A percentile compares a stretch with the other conserved stretches of the same genome.
Conservation (phyloP, 2,113 vertebrate genomes). For the Vulpes lagopus region DNA sequence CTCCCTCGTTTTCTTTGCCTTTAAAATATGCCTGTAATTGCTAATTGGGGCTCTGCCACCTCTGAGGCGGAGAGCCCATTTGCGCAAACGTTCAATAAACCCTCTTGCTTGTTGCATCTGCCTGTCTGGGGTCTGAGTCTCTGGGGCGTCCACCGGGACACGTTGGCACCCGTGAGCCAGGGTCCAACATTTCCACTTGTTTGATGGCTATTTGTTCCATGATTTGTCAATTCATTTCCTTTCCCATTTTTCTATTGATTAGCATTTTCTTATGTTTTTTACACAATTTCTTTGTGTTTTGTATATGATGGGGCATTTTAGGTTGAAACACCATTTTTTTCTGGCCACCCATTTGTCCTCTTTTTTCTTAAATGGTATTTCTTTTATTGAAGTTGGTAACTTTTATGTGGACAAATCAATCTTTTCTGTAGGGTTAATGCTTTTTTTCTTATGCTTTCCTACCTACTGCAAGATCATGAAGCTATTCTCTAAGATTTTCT, state of each 20-base stretch:
- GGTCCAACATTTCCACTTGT: not conserved
- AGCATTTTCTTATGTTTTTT: slow-evolving; percentile 2
- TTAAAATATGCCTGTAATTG: too few relatives aligned
- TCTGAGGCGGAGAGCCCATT: too few relatives aligned
- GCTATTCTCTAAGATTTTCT: slow-evolving; percentile 23
- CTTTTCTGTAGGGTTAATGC: not conserved
- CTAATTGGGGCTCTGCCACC: too few relatives aligned
- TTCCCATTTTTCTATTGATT: not conserved
- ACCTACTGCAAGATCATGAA: not conserved
- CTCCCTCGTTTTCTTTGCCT: too few relatives aligned
- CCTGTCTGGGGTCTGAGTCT: too few relatives aligned
- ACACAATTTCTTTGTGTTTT: not conserved
- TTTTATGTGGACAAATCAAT: not conserved
- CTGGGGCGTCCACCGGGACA: too few relatives aligned
- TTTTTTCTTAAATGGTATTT: not conserved
- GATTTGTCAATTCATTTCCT: not conserved
- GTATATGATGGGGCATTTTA: not conserved
- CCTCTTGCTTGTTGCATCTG: too few relatives aligned
- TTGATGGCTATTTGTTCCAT: not conserved
- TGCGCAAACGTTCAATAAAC: too few relatives aligned
- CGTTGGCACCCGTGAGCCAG: too few relatives aligned
- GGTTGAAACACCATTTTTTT: slow-evolving; percentile 10
- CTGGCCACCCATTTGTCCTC: not conserved
- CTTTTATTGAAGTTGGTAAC: not conserved
- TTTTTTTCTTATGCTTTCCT: not conserved